Evolutionary conservation across 2,113 vertebrate genomes (phyloP).

Genomic region (Salvator merianae): DNA sequence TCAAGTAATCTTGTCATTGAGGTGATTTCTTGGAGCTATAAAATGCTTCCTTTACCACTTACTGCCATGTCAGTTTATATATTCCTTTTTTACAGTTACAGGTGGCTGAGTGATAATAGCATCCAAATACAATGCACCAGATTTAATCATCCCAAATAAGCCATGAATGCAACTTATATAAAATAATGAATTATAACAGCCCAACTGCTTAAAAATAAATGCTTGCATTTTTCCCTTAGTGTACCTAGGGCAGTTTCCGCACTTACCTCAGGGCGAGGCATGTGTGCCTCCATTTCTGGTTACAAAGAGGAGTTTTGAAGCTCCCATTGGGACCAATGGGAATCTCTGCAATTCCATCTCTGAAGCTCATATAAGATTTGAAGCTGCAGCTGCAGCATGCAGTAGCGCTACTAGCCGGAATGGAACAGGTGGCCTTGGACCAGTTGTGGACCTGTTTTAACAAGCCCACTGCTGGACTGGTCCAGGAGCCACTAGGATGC

Average conservation of each 20-base stretch:
- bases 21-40: slow-evolving; percentile 17
- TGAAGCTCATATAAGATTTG: too few relatives aligned
- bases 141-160: slow-evolving; percentile 25
- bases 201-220: neutral
- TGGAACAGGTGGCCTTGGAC: too few relatives aligned
- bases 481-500: too few relatives aligned
- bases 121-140: neutral
- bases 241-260: neutral
- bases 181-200: slow-evolving; percentile 1
- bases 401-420: too few relatives aligned
- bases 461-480: too few relatives aligned
- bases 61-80: slow-evolving; percentile 28
- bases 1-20: slow-evolving; percentile 18
- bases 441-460: too few relatives aligned
- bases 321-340: too few relatives aligned
- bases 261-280: too few relatives aligned
- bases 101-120: slow-evolving; percentile 9
- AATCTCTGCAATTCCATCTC: too few relatives aligned
- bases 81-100: slow-evolving; percentile 19
- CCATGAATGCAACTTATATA: neutral
- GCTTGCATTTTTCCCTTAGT: neutral
- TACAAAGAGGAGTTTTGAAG: too few relatives aligned
- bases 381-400: too few relatives aligned
- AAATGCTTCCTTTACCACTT: slow-evolving; percentile 41
- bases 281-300: too few relatives aligned